A percentile compares a stretch with the other conserved stretches of the same genome.
Evolutionary conservation across 2,888 invertebrate species (phyloP).

Genomic region (Orchesellides sinensis): DNA sequence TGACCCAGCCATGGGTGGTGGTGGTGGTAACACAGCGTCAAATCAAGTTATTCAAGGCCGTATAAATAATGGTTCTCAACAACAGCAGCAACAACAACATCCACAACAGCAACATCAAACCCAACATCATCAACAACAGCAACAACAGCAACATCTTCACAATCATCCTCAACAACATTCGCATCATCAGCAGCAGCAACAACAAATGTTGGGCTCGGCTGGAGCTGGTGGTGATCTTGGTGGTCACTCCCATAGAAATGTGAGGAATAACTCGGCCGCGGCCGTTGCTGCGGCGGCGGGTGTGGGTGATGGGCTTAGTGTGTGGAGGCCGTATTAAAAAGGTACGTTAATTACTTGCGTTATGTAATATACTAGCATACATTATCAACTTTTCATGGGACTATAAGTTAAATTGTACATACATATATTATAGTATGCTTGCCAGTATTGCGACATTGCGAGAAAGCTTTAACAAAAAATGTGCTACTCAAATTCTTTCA

Average conservation of each 20-base stretch:
- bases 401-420: not conserved
- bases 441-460: too few relatives aligned
- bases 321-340: conserved; percentile 72
- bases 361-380: not conserved
- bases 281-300: conserved; percentile 42
- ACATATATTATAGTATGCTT: too few relatives aligned
- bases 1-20: conserved; percentile 61
- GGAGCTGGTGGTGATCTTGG: conserved; percentile 44
- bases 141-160: conserved; percentile 70
- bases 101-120: conserved; percentile 75
- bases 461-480: not conserved
- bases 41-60: conserved; percentile 46
- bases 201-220: conserved; percentile 41
- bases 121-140: conserved; percentile 75
- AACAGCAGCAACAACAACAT: conserved; percentile 76
- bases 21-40: not conserved
- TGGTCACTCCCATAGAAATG: conserved; percentile 53
- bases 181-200: conserved; percentile 59
- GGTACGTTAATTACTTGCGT: not conserved
- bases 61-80: conserved; percentile 76
- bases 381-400: not conserved
- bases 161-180: conserved; percentile 33
- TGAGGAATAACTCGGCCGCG: conserved; percentile 35
- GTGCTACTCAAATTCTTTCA: not conserved
- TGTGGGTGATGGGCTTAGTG: conserved; percentile 68